These are phyloP conservation scores for Ptilorrhoa leucosticta DNA, from an alignment of 2,113 vertebrate genomes.

Conservation along the genomic window DNA sequence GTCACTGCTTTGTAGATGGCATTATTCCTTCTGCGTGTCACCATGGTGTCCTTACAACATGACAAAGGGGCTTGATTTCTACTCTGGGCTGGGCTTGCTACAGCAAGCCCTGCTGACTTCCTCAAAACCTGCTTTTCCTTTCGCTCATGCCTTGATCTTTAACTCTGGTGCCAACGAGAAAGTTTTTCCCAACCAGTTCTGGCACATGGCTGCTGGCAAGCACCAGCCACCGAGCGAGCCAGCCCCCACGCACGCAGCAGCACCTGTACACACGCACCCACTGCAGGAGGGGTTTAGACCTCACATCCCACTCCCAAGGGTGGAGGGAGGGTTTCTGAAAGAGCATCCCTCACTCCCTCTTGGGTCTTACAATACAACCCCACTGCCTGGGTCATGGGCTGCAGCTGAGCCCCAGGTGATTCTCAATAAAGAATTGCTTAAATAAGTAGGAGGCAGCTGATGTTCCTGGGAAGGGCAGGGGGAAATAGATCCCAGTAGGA, in stretches of 20 bases:
- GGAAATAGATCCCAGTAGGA: background rate
- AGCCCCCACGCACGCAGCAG: rapidly evolving
- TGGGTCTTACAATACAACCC: background rate
- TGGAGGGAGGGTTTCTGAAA: background rate
- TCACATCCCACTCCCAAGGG: background rate
- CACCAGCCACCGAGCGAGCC: rapidly evolving
- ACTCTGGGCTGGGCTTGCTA: background rate
- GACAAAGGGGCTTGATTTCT: background rate
- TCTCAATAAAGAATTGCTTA: background rate
- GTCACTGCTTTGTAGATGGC: background rate
- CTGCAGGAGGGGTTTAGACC: background rate
- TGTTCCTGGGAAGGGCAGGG: background rate
- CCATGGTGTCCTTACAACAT: background rate
- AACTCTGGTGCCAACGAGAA: background rate
- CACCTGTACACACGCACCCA: rapidly evolving
- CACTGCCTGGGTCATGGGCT: background rate
- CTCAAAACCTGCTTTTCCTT: background rate
- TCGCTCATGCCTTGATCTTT: background rate
- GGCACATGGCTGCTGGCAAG: background rate
- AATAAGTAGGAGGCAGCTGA: background rate
- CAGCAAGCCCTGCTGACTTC: background rate
- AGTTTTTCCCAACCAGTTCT: background rate
- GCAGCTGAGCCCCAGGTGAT: background rate
- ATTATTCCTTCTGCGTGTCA: background rate
- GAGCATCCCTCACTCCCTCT: background rate